Evolutionary conservation across 2,797 vertebrate genomes (phyloP).

Genomic region (Periparus ater): DNA sequence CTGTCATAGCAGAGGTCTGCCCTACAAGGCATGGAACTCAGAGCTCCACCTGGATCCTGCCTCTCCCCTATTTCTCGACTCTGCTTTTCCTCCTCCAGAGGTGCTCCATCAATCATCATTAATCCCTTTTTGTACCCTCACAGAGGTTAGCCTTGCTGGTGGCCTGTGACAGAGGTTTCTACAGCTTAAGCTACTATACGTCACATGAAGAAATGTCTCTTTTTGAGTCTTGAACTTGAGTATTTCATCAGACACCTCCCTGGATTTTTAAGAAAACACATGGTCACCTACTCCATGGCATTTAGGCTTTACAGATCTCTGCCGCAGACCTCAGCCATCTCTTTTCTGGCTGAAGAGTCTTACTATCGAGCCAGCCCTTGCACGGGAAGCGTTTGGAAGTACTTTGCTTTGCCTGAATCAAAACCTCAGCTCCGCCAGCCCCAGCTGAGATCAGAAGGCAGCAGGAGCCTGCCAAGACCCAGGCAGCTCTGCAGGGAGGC

Average conservation of each 20-base stretch:
- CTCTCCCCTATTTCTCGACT: background rate
- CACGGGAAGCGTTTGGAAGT: background rate
- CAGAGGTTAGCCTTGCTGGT: rapidly evolving
- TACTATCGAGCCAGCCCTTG: background rate
- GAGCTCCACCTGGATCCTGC: background rate
- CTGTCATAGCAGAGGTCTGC: background rate
- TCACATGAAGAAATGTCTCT: background rate
- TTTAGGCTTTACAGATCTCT: background rate
- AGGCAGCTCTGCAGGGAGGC: conserved; percentile 20
- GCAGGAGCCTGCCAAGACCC: background rate
- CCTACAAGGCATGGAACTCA: background rate
- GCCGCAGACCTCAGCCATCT: background rate
- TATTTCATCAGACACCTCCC: background rate
- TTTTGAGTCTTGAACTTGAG: background rate
- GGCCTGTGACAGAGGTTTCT: background rate
- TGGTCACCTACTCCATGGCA: background rate
- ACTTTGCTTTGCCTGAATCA: conserved; percentile 29
- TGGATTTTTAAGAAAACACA: background rate
- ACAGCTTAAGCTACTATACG: background rate
- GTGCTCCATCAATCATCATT: background rate
- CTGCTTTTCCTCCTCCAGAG: background rate
- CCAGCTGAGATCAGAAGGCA: conserved; percentile 49
- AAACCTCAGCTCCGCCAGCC: background rate
- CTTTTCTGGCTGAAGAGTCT: background rate
- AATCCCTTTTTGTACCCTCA: background rate